Evolutionary conservation across 2,797 vertebrate genomes (phyloP).

Genomic region (Eospalax fontanierii): DNA sequence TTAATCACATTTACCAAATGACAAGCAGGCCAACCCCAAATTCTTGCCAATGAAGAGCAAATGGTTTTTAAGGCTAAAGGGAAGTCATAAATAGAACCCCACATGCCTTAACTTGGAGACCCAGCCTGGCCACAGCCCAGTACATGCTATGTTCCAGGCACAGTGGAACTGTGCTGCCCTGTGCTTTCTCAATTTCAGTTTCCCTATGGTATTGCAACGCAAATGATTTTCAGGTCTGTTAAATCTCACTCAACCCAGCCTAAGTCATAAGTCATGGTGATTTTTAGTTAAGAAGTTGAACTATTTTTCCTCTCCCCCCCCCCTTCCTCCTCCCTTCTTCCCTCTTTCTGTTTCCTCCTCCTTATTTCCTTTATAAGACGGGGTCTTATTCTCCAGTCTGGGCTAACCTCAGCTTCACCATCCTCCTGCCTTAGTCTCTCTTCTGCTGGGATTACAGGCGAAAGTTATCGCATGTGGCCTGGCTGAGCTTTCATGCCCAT

Average conservation of each 20-base stretch:
- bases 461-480: background rate
- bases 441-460: background rate
- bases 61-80: background rate
- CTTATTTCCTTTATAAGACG: background rate
- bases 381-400: background rate
- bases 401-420: no score
- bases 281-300: constrained; percentile 39
- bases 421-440: background rate
- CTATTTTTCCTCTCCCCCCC: no score
- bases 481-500: constrained; percentile 1
- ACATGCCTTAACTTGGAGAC: background rate
- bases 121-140: background rate
- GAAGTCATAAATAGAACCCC: background rate
- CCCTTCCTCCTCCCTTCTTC: fast-evolving
- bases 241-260: constrained; percentile 29
- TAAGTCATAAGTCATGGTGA: background rate
- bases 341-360: no score
- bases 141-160: background rate
- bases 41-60: background rate
- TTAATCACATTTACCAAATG: background rate
- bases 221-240: constrained; percentile 1
- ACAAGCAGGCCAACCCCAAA: background rate
- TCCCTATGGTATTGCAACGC: background rate
- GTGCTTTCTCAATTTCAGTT: background rate
- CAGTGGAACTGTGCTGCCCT: background rate